Evolutionary conservation across 2,113 vertebrate species (phyloP), one percentile per base, ranked within the genome.

Genomic region (Morone chrysops): DNA sequence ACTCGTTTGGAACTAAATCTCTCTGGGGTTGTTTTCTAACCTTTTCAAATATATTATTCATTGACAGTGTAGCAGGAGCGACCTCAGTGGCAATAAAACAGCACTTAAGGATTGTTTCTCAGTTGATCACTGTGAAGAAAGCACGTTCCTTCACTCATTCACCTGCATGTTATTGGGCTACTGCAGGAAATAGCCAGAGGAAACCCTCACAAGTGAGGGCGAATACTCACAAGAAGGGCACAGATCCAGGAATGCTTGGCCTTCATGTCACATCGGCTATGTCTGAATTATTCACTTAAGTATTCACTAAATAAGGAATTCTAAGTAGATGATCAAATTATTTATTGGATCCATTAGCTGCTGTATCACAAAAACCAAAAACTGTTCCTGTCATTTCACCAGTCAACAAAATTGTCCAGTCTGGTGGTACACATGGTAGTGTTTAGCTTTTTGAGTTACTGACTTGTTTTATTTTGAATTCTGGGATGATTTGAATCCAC

Each of bases 11-110:
- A 78, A 10, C 57, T 67, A 31, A 74, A 51, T 70, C 47, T 72
- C 78, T 70, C 48, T 5, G 20, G 41, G 70, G 56, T 53, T 86
- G 9, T 75, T 74, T 72, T 78, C 53, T 40, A 70, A 31, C 38
- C 47, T 68, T 81, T 51, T 73, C 12, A 25, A 25, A 85, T 84
- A 43, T 80, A 76, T 76, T 80, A 85, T 82, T 89, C 51, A 85
- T 80, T 36, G 60, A 59, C 59, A 16, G 9, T 10, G 47, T 16
- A n/a, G 62, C 59, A 31, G 40, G 20, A 67, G 66, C 16, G 54
- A 4, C n/a, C 20, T n/a, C 51, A 14, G 31, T 2, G 51, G 31
- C 67, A 22, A 13, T 75, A 69, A 57, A 75, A 69, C 45, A 70
- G 11, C 57, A 25, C 22, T 63, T 38, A 45, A n/a, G 41, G 31